Base-by-base conservation (phyloP, 2,888 invertebrate species). In the Gisinianus flammeolus region DNA sequence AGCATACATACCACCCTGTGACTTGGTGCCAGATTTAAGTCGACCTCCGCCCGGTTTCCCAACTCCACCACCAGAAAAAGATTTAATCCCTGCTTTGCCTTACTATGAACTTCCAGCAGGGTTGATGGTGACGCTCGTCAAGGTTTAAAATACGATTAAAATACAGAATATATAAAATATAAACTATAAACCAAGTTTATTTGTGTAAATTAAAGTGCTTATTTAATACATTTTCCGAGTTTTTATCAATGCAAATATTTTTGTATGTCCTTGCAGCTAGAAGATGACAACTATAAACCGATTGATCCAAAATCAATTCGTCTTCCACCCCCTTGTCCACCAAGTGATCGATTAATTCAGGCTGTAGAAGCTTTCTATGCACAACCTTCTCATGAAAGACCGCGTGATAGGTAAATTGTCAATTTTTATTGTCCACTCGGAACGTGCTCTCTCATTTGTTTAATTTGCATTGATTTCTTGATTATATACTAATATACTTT, bases 71-170 rank as follows among this genome's bases (percentile, higher is more conserved):
- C 81, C 83, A 12, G 83, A 83, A 71, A 81, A 81, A n/a, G 84
- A 84, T 31, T 78, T 82, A 56, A 84, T 84, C 72, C 84, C 84
- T 10, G 80, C 80, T 30, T 77, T 95, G 85, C 97, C 98, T 71
- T 99, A 98, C 87, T 98, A 94, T 87, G 98, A 98, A 87, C 89
- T 98, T 82, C 98, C 99, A 1, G 98, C 98, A 76, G 98, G 98
- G 66, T 90, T 99, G 26, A 98, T 99, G 93, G 97, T 97, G 78
- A 96, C 98, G n/a, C 90, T 98, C 19, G 94, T 99, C 79, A 94
- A 93, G 90, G 93, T 94, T n/a, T n/a, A n/a, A n/a, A n/a, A n/a
- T n/a, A n/a, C n/a, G n/a, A n/a, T n/a, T n/a, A n/a, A n/a, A n/a
- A n/a, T n/a, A n/a, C n/a, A n/a, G n/a, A n/a, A n/a, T n/a, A n/a